These are phyloP conservation scores for Lepidurus couesii DNA, from an alignment of 1,140 invertebrate species.

Conservation along the genomic window DNA sequence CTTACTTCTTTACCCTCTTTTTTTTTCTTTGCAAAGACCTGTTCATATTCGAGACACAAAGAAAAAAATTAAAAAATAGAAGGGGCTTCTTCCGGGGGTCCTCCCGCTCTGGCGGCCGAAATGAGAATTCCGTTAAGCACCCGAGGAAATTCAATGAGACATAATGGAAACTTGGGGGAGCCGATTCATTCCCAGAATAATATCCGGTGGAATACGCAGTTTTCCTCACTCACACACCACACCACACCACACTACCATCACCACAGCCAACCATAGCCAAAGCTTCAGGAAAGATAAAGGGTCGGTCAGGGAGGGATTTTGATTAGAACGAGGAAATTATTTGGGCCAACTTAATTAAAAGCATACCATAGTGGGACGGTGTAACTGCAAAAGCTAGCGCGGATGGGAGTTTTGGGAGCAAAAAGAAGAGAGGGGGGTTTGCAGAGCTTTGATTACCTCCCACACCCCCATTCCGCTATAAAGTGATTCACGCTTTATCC, in stretches of 20 bases:
- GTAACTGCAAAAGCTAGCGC: background rate
- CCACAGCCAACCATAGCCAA: background rate
- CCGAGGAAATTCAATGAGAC: background rate
- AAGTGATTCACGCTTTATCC: constrained; percentile 7
- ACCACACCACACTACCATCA: background rate
- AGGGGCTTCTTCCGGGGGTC: background rate
- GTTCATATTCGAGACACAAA: too few species aligned
- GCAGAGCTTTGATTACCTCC: constrained; percentile 3
- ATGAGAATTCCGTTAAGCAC: background rate
- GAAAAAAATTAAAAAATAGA: too few species aligned
- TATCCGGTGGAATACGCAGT: background rate
- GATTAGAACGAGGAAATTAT: constrained; percentile 19
- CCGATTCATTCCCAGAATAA: constrained; percentile 8
- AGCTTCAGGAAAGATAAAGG: constrained; percentile 22
- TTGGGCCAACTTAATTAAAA: constrained; percentile 19
- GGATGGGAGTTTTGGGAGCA: background rate
- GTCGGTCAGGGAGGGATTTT: constrained; percentile 21
- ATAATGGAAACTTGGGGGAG: constrained; percentile 2
- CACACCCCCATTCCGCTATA: background rate
- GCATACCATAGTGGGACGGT: constrained; percentile 14
- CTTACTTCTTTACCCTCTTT: too few species aligned
- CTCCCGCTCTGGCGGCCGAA: background rate
- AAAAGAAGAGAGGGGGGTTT: background rate
- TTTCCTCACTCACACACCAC: constrained; percentile 3
- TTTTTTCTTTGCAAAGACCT: too few species aligned